A percentile compares a stretch with the other conserved stretches of the same genome.
Evolutionary conservation across 2,888 invertebrate genomes (phyloP).

Genomic region (Nemotelus nigrinus): DNA sequence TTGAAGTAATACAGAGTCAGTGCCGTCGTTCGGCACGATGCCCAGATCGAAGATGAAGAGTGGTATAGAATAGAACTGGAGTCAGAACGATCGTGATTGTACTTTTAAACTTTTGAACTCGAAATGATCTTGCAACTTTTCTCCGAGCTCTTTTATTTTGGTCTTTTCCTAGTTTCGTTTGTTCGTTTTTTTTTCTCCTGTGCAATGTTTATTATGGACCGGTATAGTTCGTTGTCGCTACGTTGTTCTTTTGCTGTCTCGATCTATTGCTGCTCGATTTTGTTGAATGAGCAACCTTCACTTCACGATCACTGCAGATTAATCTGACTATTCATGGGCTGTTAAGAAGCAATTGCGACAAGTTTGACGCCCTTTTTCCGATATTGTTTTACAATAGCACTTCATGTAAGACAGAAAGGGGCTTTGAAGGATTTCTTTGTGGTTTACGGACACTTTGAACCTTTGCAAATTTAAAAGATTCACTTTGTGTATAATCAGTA

Average conservation of each 20-base stretch:
- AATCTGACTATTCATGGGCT: background rate
- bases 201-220: background rate
- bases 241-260: background rate
- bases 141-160: background rate
- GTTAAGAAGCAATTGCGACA: background rate
- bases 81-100: slow-evolving; percentile 40
- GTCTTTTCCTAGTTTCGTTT: background rate
- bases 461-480: too few species aligned
- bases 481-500: too few species aligned
- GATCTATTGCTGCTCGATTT: background rate
- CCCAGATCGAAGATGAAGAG: slow-evolving; percentile 19
- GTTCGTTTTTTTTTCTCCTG: background rate
- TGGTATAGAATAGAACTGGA: slow-evolving; percentile 17
- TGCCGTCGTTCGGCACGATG: background rate
- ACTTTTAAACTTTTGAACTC: slow-evolving; percentile 45
- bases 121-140: slow-evolving; percentile 42
- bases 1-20: slow-evolving; percentile 22
- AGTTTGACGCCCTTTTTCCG: background rate
- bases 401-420: too few species aligned
- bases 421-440: too few species aligned
- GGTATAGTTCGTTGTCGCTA: slow-evolving; percentile 9
- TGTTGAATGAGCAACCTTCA: background rate
- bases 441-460: too few species aligned
- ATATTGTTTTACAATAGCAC: too few species aligned
- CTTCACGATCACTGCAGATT: slow-evolving; percentile 21